A percentile compares a stretch with the other conserved stretches of the same genome.
These are phyloP conservation scores for Solenopsis fugax DNA, from an alignment of 1,140 invertebrate genomes.

Conservation along the genomic window DNA sequence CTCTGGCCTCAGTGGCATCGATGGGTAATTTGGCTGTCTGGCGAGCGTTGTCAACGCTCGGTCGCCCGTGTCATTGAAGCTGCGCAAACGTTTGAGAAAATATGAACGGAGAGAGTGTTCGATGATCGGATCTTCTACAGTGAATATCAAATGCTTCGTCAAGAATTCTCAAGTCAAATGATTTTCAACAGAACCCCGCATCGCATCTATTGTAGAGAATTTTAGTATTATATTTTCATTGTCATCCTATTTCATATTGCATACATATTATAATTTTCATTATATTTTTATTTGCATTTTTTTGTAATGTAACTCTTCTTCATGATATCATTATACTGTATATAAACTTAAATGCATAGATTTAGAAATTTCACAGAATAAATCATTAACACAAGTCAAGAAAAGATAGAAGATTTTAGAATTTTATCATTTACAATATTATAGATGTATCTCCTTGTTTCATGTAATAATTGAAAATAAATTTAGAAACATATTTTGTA, in stretches of 20 bases:
- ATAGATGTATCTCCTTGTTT: background rate
- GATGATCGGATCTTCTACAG: background rate
- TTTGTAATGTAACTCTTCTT: background rate
- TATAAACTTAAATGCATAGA: background rate
- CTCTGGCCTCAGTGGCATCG: constrained; percentile 84
- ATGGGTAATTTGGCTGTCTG: constrained; percentile 84
- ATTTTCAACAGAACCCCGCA: background rate
- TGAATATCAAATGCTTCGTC: background rate
- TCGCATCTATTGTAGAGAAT: background rate
- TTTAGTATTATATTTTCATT: background rate
- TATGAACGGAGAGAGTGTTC: constrained; percentile 63
- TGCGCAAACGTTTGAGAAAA: constrained; percentile 73
- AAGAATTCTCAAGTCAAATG: background rate
- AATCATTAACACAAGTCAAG: background rate
- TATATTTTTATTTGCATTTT: background rate
- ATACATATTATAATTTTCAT: background rate
- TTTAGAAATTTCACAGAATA: background rate
- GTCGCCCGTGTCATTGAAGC: constrained; percentile 86
- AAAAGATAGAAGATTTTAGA: background rate
- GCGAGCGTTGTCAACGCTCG: constrained; percentile 84
- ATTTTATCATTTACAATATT: background rate
- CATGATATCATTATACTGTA: background rate
- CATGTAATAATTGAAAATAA: background rate
- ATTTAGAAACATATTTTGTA: background rate
- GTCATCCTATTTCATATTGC: background rate